Base-by-base conservation (phyloP, 2,888 invertebrate genomes). In the Ischnura elegans region DNA sequence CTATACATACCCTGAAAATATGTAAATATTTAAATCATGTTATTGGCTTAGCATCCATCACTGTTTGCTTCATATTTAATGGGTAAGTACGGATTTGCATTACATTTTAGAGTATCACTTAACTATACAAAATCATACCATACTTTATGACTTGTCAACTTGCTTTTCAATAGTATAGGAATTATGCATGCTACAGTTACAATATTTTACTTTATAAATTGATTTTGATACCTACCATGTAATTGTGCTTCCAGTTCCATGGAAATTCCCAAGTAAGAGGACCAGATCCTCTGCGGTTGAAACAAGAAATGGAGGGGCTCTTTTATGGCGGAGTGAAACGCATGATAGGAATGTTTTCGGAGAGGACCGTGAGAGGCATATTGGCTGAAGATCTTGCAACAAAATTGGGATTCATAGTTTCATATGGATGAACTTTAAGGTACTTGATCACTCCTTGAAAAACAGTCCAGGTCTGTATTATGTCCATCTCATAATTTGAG, bases 341-440 rank as follows among this genome's bases (percentile, higher is more conserved):
- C 45, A 86, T 86, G 86, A n/a, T 86, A 45, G 86, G 25, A 45
- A 86, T 86, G 86, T 86, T 86, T 46, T 86, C 86, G 21, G 86
- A 86, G n/a, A 86, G 86, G 86, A 86, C 86, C n/a, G 86, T 86
- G n/a, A 45, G 86, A 45, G 46, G 86, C 43, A 86, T 86, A 86
- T n/a, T 86, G 43, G 86, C 86, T 45, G 86, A 43, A 86, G 46
- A 86, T 43, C 46, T 86, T 2, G 86, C 86, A n/a, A 46, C 43
- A 25, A 86, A 86, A 43, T 45, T 86, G 86, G 86, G 86, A 86
- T 86, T 45, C 46, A 86, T 86, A 45, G 43, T 86, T 25, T 86
- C 86, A 45, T 86, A 86, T 86, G 86, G 86, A 86, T 86, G 45
- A 86, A 2, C 36, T 76, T 36, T 16, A 76, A 76, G 76, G 76